Percentiles rank a stretch among this genome's conserved stretches.
These are phyloP conservation scores for Nomada ferruginata DNA, from an alignment of 2,888 invertebrate species.

Conservation along the genomic window DNA sequence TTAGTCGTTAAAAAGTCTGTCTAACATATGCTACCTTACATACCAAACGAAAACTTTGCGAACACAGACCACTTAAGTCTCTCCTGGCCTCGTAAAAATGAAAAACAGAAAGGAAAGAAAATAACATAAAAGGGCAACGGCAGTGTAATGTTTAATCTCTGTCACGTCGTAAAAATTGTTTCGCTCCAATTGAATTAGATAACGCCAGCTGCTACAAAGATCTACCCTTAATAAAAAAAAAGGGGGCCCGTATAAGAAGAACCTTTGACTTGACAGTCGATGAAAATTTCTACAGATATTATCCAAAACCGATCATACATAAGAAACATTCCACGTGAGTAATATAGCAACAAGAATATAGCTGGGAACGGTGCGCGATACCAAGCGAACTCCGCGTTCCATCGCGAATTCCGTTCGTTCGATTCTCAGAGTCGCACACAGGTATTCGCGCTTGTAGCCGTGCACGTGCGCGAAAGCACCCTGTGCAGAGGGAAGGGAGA, in stretches of 20 bases:
- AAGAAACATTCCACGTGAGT: conserved; percentile 5
- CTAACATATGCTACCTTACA: too few species aligned
- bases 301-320: background rate
- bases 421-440: conserved; percentile 51
- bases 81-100: too few species aligned
- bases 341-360: conserved; percentile 15
- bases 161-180: too few species aligned
- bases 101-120: too few species aligned
- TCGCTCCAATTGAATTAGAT: too few species aligned
- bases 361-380: conserved; percentile 48
- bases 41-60: too few species aligned
- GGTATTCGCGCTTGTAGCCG: conserved; percentile 49
- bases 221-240: too few species aligned
- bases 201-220: too few species aligned
- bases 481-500: conserved; percentile 37
- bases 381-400: conserved; percentile 58
- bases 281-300: background rate
- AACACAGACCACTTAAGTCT: too few species aligned
- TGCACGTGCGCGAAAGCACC: conserved; percentile 59
- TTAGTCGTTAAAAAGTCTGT: background rate
- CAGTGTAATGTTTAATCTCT: too few species aligned
- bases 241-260: background rate
- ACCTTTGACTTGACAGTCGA: background rate
- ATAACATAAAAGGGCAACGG: too few species aligned
- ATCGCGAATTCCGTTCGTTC: conserved; percentile 67